Conservation (phyloP, 2,113 vertebrate genomes). For the Barnardius zonarius region DNA sequence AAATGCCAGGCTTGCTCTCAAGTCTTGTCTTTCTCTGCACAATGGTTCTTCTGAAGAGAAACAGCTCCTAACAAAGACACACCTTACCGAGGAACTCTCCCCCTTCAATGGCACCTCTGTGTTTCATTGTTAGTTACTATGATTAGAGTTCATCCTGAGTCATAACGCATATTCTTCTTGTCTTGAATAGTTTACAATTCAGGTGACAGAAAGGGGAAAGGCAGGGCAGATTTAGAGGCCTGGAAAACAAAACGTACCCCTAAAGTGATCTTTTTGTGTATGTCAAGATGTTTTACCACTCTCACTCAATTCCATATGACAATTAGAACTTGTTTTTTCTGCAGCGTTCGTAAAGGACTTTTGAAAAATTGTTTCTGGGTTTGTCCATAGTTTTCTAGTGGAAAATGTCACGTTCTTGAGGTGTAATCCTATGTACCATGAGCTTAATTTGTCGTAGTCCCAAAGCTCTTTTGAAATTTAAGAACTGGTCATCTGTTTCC, state of each 20-base stretch:
- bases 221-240: neutral
- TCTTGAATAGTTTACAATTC: neutral
- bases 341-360: neutral
- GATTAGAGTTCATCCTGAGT: neutral
- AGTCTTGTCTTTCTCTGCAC: neutral
- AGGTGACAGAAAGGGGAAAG: neutral
- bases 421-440: neutral
- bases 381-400: neutral
- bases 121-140: neutral
- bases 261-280: neutral
- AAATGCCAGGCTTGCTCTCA: neutral
- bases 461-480: neutral
- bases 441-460: neutral
- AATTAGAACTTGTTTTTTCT: neutral
- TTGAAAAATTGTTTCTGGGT: neutral
- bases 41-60: neutral
- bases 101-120: neutral
- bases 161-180: neutral
- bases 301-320: neutral
- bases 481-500: neutral
- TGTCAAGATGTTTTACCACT: neutral
- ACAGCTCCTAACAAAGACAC: neutral
- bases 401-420: neutral
- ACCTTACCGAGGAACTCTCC: neutral
- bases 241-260: neutral